Base-by-base conservation (phyloP, 1,140 invertebrate genomes). In the Batillaria attramentaria region DNA sequence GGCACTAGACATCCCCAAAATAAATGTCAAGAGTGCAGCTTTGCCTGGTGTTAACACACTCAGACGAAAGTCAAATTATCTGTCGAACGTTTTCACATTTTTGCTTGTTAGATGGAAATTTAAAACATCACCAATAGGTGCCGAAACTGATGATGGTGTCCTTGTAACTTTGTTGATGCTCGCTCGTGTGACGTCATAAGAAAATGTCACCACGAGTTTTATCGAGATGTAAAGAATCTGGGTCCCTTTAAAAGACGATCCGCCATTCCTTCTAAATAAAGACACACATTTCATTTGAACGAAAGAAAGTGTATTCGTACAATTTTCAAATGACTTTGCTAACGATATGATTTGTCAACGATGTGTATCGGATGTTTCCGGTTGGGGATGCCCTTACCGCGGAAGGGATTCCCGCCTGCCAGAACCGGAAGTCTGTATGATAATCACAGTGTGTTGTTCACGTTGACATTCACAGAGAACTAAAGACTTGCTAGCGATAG, bases 131-230 rank as follows among this genome's bases (percentile, higher is more conserved):
- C 2, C 57, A n/a, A n/a, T 50, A 42, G 42, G 73, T 57, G 33
- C 73, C 31, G 54, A 77, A 81, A 70, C 69, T 76, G 65, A 77
- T 66, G 70, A 76, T 77, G 80, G 80, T 81, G 80, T 79, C 80
- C 80, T 81, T 81, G 80, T 42, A 81, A 81, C 72, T 81, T 79
- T 81, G 80, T 81, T 81, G 80, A 81, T 81, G 80, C 80, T 81
- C 80, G 79, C 77, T 68, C 57, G 43, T 57, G 73, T 79, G 77
- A 79, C 77, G 77, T 79, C 80, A 81, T 76, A 81, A 60, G 60
- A 68, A n/a, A 79, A 76, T 81, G 80, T 81, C 80, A 81, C 80
- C 80, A 79, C 80, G 80, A 81, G 80, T 79, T 81, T 79, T 81
- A 76, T 81, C 77, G 80, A 76, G 80, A 81, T 79, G 68, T 72